Evolutionary conservation across 2,113 vertebrate species (phyloP).

Genomic region (Rhynchomys soricoides): DNA sequence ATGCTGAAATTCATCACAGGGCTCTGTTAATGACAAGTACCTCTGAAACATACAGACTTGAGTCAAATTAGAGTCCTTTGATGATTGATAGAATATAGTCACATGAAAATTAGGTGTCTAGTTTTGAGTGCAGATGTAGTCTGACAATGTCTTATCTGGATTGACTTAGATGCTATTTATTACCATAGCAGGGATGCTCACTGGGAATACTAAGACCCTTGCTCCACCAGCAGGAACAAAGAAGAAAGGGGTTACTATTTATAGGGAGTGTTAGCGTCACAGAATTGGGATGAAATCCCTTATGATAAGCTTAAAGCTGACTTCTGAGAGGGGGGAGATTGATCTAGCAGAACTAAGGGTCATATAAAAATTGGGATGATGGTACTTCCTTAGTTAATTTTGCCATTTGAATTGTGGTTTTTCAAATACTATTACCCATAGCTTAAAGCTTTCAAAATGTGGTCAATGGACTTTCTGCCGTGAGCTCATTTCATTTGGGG

Average conservation of each 20-base stretch:
- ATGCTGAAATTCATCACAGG: conserved; percentile 31
- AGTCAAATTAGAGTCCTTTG: conserved; percentile 51
- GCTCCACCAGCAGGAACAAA: background rate
- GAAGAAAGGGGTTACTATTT: conserved; percentile 36
- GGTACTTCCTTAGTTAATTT: conserved; percentile 9
- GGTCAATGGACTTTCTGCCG: background rate
- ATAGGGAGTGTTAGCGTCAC: conserved; percentile 24
- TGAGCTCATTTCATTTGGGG: conserved; percentile 15
- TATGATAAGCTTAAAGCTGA: conserved; percentile 22
- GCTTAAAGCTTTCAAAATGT: conserved; percentile 32
- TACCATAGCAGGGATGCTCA: conserved; percentile 63
- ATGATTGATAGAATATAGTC: conserved; percentile 72
- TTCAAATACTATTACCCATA: background rate
- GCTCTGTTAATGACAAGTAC: conserved; percentile 61
- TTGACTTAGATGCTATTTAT: conserved; percentile 61
- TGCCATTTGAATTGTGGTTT: conserved; percentile 36
- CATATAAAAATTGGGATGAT: conserved; percentile 39
- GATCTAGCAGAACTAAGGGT: conserved; percentile 54
- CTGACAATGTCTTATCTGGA: conserved; percentile 47
- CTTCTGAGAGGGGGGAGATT: conserved; percentile 10
- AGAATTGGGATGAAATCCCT: conserved; percentile 36
- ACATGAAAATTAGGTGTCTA: conserved; percentile 68
- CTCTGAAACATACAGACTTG: conserved; percentile 36
- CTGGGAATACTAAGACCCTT: conserved; percentile 26
- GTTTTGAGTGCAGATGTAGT: conserved; percentile 48